These are phyloP conservation scores for Emys orbicularis DNA, from an alignment of 2,797 vertebrate species.

Conservation along the genomic window DNA sequence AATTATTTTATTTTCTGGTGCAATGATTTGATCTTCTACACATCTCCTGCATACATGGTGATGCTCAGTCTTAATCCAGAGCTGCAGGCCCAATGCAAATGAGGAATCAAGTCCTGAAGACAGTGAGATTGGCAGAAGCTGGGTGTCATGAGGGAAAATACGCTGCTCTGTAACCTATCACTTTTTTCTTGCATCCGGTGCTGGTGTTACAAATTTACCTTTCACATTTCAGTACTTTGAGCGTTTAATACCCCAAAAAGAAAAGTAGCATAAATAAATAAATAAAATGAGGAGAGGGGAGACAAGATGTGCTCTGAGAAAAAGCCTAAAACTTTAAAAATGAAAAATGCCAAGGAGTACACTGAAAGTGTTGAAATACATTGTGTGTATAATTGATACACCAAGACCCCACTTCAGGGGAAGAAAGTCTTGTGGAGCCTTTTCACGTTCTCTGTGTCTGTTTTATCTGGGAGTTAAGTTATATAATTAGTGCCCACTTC, in stretches of 20 bases:
- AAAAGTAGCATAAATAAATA: constrained; percentile 3
- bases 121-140: background rate
- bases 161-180: background rate
- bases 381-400: constrained; percentile 33
- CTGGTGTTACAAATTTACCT: background rate
- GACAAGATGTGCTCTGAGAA: background rate
- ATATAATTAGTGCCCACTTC: constrained; percentile 64
- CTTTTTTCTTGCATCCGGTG: background rate
- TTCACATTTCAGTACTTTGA: constrained; percentile 11
- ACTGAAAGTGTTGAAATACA: constrained; percentile 36
- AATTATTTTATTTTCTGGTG: background rate
- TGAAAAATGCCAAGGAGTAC: background rate
- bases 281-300: background rate
- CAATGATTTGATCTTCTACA: background rate
- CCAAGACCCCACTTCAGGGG: background rate
- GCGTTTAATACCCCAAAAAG: background rate
- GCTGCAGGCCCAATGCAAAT: background rate
- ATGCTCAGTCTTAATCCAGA: background rate
- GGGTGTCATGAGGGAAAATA: background rate
- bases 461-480: constrained; percentile 48
- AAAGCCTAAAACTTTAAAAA: constrained; percentile 42
- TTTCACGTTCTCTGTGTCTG: constrained; percentile 27
- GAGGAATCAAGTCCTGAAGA: background rate
- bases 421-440: constrained; percentile 9
- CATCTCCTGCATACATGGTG: background rate